Base-by-base conservation (phyloP, 1,140 invertebrate genomes). In the Drosophila navojoa region DNA sequence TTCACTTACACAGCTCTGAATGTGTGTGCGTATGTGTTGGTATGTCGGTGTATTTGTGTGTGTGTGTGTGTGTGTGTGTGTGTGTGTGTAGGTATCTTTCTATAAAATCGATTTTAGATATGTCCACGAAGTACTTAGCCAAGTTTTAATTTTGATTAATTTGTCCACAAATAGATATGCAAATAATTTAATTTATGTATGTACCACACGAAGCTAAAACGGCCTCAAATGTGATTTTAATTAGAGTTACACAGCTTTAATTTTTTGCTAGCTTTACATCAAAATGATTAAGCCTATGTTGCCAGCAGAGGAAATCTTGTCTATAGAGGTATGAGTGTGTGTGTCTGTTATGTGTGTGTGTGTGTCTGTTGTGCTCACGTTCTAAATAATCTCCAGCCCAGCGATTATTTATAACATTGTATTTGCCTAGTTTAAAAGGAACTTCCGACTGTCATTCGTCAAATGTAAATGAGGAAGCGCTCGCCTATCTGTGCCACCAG, bases 351-450 rank as follows among this genome's bases (percentile, higher is more conserved):
- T 77, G 45, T 58, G 27, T 71, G 47, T 69, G 38, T 67, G 13
- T 58, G 76, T 71, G 42, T 61, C n/a, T n/a, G n/a, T n/a, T n/a
- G 19, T 22, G 19, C 19, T 22, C 19, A 10, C n/a, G 68, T 71
- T 86, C 76, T 4, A 80, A 89, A 89, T 89, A 89, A 89, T 84
- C 84, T 73, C 84, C 84, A 89, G 84, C 84, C 84, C 84, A 68
- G 80, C 53, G 84, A 89, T 89, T 89, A 89, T 89, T 78, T 77
- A 32, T 70, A 84, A 89, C 77, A 84, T 78, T 69, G 50, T 61
- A 52, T 70, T 78, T 71, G 69, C 44, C 68, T 87, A 86, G 73
- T 79, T 79, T 64, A 44, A 82, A 59, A 86, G 81, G 82, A 87
- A 85, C 82, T 86, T 86, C 76, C 79, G 75, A 54, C 68, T 70